Base-by-base conservation (phyloP, 2,113 vertebrate genomes). In the Spea bombifrons region DNA sequence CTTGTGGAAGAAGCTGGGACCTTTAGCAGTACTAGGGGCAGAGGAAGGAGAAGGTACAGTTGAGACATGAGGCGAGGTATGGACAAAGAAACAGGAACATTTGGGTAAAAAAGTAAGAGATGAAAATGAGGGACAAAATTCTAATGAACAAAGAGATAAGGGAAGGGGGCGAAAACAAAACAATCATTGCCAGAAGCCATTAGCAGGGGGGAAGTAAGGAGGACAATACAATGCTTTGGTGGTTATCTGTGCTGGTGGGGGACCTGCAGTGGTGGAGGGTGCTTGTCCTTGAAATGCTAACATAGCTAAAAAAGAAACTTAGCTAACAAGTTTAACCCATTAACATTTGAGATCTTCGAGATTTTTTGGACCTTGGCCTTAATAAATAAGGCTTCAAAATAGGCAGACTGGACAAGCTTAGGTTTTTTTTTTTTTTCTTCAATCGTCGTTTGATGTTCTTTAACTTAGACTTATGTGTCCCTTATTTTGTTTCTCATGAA, bases 171-270 rank as follows among this genome's bases (percentile, higher is more conserved):
- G 8, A 8, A 68, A 70, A 77, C 75, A 77, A 77, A 61, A 16
- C 52, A 46, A 44, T 52, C 0, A 13, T 59, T 50, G 75, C 49
- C 55, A 70, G 53, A 70, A 77, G 75, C 48, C 45, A 77, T 3
- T 59, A 61, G 66, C n/a, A 30, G 43, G 53, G 44, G 46, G 75
- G 55, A 49, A 49, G 9, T 46, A 12, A 70, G 53, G 44, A 49
- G 52, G 66, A 47, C n/a, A 75, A 53, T 49, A 15, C 7, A 61
- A 69, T 76, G 61, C 44, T 59, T 76, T 77, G 66, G 45, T 63
- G 55, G 70, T 70, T 70, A 77, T 61, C n/a, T 17, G 12, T 30
- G 66, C 66, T 76, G 49, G 75, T 76, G 75, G 75, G 75, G 75
- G 65, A 68, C 75, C 75, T 49, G 17, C 17, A 5, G 44, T 48